phyloP scores from a whole-genome alignment of 1,140 invertebrate species.

The Pristionchus pacificus region DNA sequence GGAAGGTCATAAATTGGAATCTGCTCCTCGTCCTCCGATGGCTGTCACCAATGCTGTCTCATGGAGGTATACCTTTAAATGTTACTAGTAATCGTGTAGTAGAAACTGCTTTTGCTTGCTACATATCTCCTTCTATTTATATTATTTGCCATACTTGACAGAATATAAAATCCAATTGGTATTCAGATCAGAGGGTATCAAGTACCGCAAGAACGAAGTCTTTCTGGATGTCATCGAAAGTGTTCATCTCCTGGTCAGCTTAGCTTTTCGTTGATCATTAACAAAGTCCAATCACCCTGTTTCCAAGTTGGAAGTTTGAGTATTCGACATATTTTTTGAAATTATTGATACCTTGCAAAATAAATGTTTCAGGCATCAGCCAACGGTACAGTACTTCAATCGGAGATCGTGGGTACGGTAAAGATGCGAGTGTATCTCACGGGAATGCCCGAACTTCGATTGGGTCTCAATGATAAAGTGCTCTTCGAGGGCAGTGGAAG shows the following conservation, averaged over 20 bases:
- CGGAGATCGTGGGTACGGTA: conserved; percentile 98
- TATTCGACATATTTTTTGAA: neutral
- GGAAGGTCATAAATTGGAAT: conserved; percentile 95
- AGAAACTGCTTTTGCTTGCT: neutral
- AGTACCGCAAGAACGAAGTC: conserved; percentile 99
- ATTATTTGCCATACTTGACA: neutral
- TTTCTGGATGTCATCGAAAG: conserved; percentile 99
- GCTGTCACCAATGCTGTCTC: conserved; percentile 99
- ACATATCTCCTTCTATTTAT: neutral
- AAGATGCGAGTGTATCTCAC: conserved; percentile 98
- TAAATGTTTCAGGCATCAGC: conserved; percentile 73
- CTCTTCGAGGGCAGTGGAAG: conserved; percentile 94
- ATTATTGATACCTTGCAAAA: neutral
- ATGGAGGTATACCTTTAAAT: conserved; percentile 68
- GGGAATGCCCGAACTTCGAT: conserved; percentile 94
- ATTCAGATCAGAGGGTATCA: conserved; percentile 82
- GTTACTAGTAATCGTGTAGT: neutral
- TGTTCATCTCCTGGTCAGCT: conserved; percentile 79
- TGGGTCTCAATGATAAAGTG: conserved; percentile 99
- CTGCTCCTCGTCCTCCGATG: conserved; percentile 86
- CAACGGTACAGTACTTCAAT: conserved; percentile 92
- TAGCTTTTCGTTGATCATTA: conserved; percentile 11
- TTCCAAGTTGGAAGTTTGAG: neutral
- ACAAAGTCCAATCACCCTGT: neutral
- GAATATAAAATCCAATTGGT: neutral